Evolutionary conservation across 2,113 vertebrate genomes (phyloP).

Genomic region (Podarcis muralis): DNA sequence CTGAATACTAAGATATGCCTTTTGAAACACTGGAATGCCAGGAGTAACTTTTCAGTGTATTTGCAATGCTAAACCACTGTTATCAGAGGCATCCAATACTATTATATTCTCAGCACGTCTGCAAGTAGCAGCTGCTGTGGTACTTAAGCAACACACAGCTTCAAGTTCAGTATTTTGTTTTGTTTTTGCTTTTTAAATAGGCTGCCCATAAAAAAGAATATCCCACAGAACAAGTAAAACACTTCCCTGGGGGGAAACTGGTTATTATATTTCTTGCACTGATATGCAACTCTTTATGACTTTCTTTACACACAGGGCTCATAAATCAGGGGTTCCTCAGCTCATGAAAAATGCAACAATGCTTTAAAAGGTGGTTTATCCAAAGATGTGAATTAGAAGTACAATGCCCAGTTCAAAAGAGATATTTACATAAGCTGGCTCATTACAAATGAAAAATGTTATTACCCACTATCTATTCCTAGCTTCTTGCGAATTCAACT

Average conservation of each 20-base stretch:
- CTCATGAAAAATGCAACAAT: conserved; percentile 18
- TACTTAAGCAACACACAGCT: conserved; percentile 23
- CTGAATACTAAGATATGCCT: conserved; percentile 13
- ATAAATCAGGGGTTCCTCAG: conserved; percentile 38
- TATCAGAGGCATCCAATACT: neutral
- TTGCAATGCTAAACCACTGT: neutral
- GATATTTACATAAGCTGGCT: conserved; percentile 27
- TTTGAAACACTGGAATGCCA: neutral
- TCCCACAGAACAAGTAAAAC: conserved; percentile 32
- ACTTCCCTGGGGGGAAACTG: neutral
- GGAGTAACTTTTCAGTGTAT: conserved; percentile 11
- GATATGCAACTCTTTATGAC: conserved; percentile 11
- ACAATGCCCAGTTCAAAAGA: neutral
- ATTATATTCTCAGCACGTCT: conserved; percentile 13
- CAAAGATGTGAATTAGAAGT: conserved; percentile 11
- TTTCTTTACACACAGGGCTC: conserved; percentile 8
- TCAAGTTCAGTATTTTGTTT: neutral
- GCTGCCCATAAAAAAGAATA: conserved; percentile 6
- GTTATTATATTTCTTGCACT: conserved; percentile 22
- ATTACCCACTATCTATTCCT: conserved; percentile 17
- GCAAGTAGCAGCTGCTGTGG: conserved; percentile 27
- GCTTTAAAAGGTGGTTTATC: conserved; percentile 12
- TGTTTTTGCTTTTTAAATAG: neutral
- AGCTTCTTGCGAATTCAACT: neutral
- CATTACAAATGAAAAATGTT: conserved; percentile 37